Base-by-base conservation (phyloP, 1,140 invertebrate species). In the Euwallacea fornicatus region DNA sequence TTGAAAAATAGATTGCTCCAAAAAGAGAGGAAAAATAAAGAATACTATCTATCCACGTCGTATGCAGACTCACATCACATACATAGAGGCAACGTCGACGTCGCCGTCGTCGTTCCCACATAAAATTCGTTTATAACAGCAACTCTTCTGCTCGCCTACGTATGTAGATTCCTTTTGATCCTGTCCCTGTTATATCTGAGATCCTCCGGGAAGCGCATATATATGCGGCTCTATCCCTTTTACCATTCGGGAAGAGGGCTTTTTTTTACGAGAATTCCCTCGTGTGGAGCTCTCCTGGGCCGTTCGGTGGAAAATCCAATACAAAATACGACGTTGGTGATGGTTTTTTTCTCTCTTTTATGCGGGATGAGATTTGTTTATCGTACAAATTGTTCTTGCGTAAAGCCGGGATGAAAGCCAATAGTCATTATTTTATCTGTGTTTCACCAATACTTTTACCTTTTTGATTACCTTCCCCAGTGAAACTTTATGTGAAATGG, bases 61-160 rank as follows among this genome's bases (percentile, higher is more conserved):
- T 55, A 71, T 71, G 62, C 69, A 71, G 69, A 46, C 62, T 70
- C 61, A 64, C 69, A 70, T 70, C 69, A 65, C 69, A 70, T 70
- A 70, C 69, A 71, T 65, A 71, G 56, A 53, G 61, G 69, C 47
- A 66, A 71, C 54, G 69, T 70, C 69, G 67, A 62, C 62, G 21
- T 33, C 21, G 21, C 21, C 21, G 21, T 33, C 21, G 21, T 33
- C 21, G 65, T 63, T 56, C 62, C 63, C 69, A 66, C 69, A 69
- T 62, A 71, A 71, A 71, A 71, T 71, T 71, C 69, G 69, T 66
- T 70, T 71, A 71, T 71, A 71, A 71, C 69, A 66, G 69, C 69
- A 71, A 71, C 69, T 71, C 69, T 71, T 71, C 69, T 71, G 56
- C 56, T 66, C 44, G 50, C 54, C 68, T 70, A 63, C 68, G 69